Evolutionary conservation across 2,888 invertebrate genomes (phyloP), one percentile per base, ranked within the genome.

Genomic region (Patella caerulea): DNA sequence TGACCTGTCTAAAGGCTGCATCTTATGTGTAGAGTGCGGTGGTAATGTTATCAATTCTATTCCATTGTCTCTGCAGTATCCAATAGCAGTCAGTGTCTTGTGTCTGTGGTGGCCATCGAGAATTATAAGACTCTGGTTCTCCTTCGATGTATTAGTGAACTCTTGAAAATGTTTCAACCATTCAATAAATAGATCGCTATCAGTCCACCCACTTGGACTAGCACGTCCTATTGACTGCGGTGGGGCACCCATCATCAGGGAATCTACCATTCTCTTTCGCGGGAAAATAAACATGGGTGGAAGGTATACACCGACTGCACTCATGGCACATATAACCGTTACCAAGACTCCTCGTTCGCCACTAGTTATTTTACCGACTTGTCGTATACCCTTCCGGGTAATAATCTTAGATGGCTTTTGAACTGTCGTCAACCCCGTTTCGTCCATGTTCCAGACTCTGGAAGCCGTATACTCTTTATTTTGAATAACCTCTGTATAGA

Each of bases 91-190:
- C 52, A 85, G 71, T 4, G 83, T 84, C 56, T 86, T 88, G 78
- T 89, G 88, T 53, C 87, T 84, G 17, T 82, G 77, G 71, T 92
- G 91, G 15, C 90, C 90, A 84, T 92, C 91, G 17, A 91, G 76
- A 29, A 91, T 84, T 19, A 91, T 74, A 56, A 91, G 81, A 9
- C 86, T 85, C 71, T 86, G 86, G n/a, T 85, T 82, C 53, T 85
- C 83, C 73, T 73, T 73, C 11, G 83, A 78, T 12, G 86, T 82
- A 72, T 88, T 87, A 52, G 82, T 78, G 71, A 81, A 75, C 29
- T 83, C 72, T n/a, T 91, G 78, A 83, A 92, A 92, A 85, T 92
- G 90, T 72, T 86, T 78, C 71, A 91, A 85, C 89, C 90, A 89
- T 53, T 84, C 80, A 12, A 83, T 5, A 71, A 87, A 87, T 4